Evolutionary conservation across 1,140 invertebrate genomes (phyloP).

Genomic region (Panulirus ornatus): DNA sequence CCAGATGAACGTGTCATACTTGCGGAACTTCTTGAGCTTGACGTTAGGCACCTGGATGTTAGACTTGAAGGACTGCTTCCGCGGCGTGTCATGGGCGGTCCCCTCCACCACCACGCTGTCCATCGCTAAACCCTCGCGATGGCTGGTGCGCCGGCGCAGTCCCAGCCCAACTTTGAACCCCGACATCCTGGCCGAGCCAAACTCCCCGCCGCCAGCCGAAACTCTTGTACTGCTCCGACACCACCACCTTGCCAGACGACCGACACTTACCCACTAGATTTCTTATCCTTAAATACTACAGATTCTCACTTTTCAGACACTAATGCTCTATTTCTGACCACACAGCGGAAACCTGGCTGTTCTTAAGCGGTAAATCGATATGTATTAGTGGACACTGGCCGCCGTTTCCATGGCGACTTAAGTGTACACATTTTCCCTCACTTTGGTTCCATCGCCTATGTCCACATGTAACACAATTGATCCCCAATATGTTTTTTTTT

Average conservation of each 20-base stretch:
- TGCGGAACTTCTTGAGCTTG: constrained; percentile 73
- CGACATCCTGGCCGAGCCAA: constrained; percentile 63
- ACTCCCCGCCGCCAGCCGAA: constrained; percentile 17
- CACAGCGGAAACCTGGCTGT: neutral
- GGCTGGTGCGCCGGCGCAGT: constrained; percentile 72
- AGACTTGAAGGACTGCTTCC: constrained; percentile 71
- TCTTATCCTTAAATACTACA: too few species aligned
- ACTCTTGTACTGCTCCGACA: constrained; percentile 55
- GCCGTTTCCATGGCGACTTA: neutral
- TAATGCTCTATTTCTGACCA: too few species aligned
- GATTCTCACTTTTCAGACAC: too few species aligned
- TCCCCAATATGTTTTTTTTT: too few species aligned
- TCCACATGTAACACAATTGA: too few species aligned
- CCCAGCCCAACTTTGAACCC: constrained; percentile 74
- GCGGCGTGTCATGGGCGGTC: constrained; percentile 55
- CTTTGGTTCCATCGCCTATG: too few species aligned
- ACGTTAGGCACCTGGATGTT: constrained; percentile 65
- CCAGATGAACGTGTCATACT: constrained; percentile 75
- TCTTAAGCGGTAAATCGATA: neutral
- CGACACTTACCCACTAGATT: neutral
- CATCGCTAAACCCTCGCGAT: constrained; percentile 70
- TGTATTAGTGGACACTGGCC: neutral
- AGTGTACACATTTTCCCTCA: neutral
- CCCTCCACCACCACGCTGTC: constrained; percentile 63
- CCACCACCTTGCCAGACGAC: constrained; percentile 30